Evolutionary conservation across 2,888 invertebrate species (phyloP).

Genomic region (Salpingus planirostris): DNA sequence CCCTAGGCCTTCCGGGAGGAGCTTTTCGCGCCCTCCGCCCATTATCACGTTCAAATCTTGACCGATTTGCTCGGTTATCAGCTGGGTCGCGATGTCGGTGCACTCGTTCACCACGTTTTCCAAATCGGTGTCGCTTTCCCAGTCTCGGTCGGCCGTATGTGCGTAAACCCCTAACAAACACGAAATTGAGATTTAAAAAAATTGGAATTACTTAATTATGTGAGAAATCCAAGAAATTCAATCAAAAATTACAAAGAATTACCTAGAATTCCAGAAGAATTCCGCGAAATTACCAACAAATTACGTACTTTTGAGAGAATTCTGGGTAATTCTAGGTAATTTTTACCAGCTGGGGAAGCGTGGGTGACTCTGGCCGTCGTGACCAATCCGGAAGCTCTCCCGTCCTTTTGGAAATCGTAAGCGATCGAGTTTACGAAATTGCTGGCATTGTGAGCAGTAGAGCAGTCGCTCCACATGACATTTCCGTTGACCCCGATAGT

Average conservation of each 20-base stretch:
- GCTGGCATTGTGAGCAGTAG: slow-evolving; percentile 44
- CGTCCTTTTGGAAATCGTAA: slow-evolving; percentile 59
- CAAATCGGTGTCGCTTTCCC: slow-evolving; percentile 57
- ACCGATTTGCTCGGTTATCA: slow-evolving; percentile 55
- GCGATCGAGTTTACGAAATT: slow-evolving; percentile 59
- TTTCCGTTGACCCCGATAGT: slow-evolving; percentile 66
- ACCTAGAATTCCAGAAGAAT: no score
- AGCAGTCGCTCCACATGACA: slow-evolving; percentile 55
- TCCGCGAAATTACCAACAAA: no score
- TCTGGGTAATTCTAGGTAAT: neutral
- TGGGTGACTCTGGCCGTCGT: slow-evolving; percentile 71
- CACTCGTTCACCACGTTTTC: slow-evolving; percentile 43
- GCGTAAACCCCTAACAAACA: slow-evolving; percentile 54
- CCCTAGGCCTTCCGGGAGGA: slow-evolving; percentile 42
- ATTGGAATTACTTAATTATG: no score
- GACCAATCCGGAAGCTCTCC: slow-evolving; percentile 56
- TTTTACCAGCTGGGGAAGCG: slow-evolving; percentile 54
- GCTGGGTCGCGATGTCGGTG: slow-evolving; percentile 62
- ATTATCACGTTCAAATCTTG: slow-evolving; percentile 60
- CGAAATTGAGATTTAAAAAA: no score
- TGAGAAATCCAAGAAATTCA: no score
- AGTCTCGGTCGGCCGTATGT: slow-evolving; percentile 57
- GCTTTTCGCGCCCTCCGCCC: slow-evolving; percentile 61
- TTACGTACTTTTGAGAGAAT: no score
- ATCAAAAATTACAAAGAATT: no score